Conservation (phyloP, 2,797 vertebrate species). For the Thripadectes ignobilis region DNA sequence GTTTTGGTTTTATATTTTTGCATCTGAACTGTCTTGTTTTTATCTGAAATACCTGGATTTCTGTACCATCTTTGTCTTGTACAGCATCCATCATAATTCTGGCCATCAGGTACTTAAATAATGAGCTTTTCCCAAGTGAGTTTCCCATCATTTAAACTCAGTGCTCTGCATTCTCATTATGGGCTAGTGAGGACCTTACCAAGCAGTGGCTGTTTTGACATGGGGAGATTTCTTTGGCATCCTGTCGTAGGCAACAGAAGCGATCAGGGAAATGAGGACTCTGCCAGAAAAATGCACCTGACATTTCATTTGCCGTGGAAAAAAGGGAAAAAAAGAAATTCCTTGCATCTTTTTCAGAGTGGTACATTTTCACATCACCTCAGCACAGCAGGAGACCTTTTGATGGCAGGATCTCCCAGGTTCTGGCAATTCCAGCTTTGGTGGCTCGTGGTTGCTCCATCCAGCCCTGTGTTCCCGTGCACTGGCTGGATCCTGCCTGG, state of each 20-base stretch:
- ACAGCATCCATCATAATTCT: background rate
- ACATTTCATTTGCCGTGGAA: background rate
- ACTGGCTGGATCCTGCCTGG: rapidly evolving
- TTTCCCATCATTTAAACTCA: background rate
- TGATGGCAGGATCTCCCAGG: background rate
- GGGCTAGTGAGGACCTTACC: background rate
- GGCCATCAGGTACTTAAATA: background rate
- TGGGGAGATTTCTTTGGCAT: background rate
- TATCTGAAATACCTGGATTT: background rate
- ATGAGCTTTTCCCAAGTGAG: background rate
- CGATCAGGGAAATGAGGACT: background rate
- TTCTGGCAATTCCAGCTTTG: background rate
- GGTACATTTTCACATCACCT: background rate
- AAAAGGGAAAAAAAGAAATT: background rate
- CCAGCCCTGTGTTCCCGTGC: background rate
- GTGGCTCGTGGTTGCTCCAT: background rate
- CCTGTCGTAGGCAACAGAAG: background rate
- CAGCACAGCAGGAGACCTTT: rapidly evolving
- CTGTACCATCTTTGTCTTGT: background rate
- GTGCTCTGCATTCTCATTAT: background rate
- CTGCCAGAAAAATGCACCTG: background rate
- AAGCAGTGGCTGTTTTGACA: background rate
- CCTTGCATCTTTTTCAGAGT: rapidly evolving
- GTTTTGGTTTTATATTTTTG: background rate
- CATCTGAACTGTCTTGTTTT: background rate